phyloP scores from a whole-genome alignment of 1,140 invertebrate genomes.

The Tachypleus tridentatus region DNA sequence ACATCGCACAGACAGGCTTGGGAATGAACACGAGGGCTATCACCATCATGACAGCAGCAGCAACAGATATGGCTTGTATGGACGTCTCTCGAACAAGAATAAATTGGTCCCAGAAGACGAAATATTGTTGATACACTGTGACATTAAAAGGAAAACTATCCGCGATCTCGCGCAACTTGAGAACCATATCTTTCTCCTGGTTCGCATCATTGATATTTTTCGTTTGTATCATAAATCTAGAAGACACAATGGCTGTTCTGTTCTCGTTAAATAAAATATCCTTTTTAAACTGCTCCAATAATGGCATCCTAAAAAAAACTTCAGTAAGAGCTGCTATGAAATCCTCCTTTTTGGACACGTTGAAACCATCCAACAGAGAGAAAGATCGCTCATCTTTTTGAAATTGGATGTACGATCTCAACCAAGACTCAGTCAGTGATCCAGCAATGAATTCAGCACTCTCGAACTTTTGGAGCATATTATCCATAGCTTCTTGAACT shows the following conservation, averaged over 20 bases:
- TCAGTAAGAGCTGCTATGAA: slow-evolving; percentile 65
- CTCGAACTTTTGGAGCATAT: slow-evolving; percentile 63
- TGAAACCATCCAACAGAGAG: slow-evolving; percentile 44
- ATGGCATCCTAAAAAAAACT: slow-evolving; percentile 37
- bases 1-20: slow-evolving; percentile 79
- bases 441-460: slow-evolving; percentile 58
- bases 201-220: slow-evolving; percentile 79
- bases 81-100: slow-evolving; percentile 83
- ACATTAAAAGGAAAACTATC: slow-evolving; percentile 63
- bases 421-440: slow-evolving; percentile 82
- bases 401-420: slow-evolving; percentile 69
- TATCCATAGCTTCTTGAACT: slow-evolving; percentile 63
- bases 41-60: slow-evolving; percentile 86
- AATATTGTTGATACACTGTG: slow-evolving; percentile 87
- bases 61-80: slow-evolving; percentile 82
- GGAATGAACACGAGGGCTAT: slow-evolving; percentile 95
- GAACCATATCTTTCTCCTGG: slow-evolving; percentile 82
- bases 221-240: slow-evolving; percentile 75
- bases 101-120: slow-evolving; percentile 91
- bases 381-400: slow-evolving; percentile 57
- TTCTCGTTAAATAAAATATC: slow-evolving; percentile 74
- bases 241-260: slow-evolving; percentile 59
- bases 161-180: slow-evolving; percentile 61
- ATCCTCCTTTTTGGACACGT: slow-evolving; percentile 52
- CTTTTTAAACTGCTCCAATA: slow-evolving; percentile 51